Evolutionary conservation across 2,113 vertebrate genomes (phyloP), one percentile per base, ranked within the genome.

Genomic region (Gallinago paraguaiae): DNA sequence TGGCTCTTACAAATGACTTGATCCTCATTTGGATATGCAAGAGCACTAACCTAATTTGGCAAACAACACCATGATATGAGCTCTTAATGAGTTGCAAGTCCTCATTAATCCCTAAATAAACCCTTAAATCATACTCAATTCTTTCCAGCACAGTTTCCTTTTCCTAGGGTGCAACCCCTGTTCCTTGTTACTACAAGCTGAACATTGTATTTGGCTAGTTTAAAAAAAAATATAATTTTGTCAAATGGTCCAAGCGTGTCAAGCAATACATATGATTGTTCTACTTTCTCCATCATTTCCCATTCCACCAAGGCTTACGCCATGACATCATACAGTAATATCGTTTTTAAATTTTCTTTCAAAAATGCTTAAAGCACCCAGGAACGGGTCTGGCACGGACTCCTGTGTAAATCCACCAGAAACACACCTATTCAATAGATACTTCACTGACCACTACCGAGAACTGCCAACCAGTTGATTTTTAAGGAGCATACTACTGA

Each of bases 41-140:
- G 46, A 33, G 7, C 41, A 76, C 85, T 82, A 92, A 91, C 39
- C 37, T 69, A 67, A 86, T 81, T 70, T 90, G 45, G 51, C 77
- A 68, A 90, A 67, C 24, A 83, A 33, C 39, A 90, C 17, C 41
- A 63, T 19, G 54, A 77, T 46, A 82, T 1, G 17, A 89, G 11
- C 37, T 86, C n/a, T 82, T 87, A 84, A 76, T 64, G 61, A 92
- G 53, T 7, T 67, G 50, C 60, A 68, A 57, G 64, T 37, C 76
- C 86, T 78, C 51, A 84, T 39, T 63, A 92, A 90, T 74, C 17
- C n/a, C 64, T 76, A 83, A 82, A 88, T 61, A 92, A 96, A 89
- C 30, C 11, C n/a, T 90, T 48, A 65, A 59, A 83, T 56, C 70
- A 64, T 17, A 78, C 35, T 18, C 20, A 59, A 37, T 72, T 70